Evolutionary conservation across 2,888 invertebrate genomes (phyloP).

Genomic region (Tipula confusa): DNA sequence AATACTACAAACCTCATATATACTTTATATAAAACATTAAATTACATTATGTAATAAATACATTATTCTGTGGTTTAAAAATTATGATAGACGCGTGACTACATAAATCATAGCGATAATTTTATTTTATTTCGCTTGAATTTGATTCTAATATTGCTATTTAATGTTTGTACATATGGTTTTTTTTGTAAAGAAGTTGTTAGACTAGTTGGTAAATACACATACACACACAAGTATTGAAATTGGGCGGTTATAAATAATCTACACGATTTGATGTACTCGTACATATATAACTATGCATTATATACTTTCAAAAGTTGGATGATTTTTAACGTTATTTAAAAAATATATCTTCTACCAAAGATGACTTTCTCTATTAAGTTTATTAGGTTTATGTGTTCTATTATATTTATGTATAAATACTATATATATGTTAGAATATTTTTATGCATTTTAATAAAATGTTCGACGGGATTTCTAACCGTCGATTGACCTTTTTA

Average conservation of each 20-base stretch:
- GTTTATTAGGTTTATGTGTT: background rate
- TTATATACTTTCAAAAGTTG: background rate
- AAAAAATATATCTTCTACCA: background rate
- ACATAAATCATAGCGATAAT: constrained; percentile 20
- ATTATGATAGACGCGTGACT: background rate
- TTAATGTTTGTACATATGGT: background rate
- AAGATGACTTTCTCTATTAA: background rate
- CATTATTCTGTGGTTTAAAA: background rate
- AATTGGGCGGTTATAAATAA: background rate
- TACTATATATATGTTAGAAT: background rate
- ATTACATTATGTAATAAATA: background rate
- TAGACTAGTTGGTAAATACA: background rate
- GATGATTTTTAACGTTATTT: background rate
- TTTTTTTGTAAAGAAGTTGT: background rate
- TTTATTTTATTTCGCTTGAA: background rate
- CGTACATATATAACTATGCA: background rate
- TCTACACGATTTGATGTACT: background rate
- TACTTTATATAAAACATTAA: background rate
- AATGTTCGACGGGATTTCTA: background rate
- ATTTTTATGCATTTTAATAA: background rate
- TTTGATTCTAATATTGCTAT: background rate
- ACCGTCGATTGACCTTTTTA: background rate
- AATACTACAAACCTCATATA: too few species aligned
- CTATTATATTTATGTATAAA: background rate
- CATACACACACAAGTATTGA: background rate